A percentile compares a stretch with the other conserved stretches of the same genome.
phyloP scores from a whole-genome alignment of 1,140 invertebrate species.

The Diorhabda sublineata region DNA sequence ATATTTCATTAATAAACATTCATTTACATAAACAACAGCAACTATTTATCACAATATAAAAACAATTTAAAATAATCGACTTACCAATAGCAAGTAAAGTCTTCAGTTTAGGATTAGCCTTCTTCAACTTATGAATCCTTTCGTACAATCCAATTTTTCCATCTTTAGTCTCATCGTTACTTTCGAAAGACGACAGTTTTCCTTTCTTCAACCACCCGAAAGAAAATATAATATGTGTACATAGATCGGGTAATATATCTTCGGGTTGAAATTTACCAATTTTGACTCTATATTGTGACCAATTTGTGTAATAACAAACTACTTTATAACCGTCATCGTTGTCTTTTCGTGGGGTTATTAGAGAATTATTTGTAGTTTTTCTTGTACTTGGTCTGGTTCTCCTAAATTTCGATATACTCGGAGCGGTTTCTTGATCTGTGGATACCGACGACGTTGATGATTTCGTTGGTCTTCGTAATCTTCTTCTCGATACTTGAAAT shows the following conservation, averaged over 20 bases:
- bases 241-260: conserved; percentile 91
- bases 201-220: conserved; percentile 97
- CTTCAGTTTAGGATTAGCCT: conserved; percentile 85
- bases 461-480: conserved; percentile 50
- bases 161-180: conserved; percentile 89
- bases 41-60: too few species aligned
- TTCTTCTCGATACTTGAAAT: conserved; percentile 50
- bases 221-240: conserved; percentile 93
- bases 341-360: conserved; percentile 53
- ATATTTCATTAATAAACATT: too few species aligned
- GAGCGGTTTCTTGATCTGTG: conserved; percentile 61
- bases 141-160: conserved; percentile 88
- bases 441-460: conserved; percentile 43
- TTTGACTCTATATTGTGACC: conserved; percentile 92
- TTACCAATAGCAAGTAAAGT: conserved; percentile 83
- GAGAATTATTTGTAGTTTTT: conserved; percentile 55
- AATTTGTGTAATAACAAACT: conserved; percentile 96
- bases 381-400: conserved; percentile 54
- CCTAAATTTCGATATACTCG: conserved; percentile 64
- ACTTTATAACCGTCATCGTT: conserved; percentile 65
- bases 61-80: conserved; percentile 32
- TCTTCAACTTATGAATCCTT: conserved; percentile 75
- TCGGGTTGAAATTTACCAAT: conserved; percentile 91
- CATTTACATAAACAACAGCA: too few species aligned
- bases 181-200: conserved; percentile 85